These are phyloP conservation scores for Epistrophe eligans DNA, from an alignment of 2,888 invertebrate genomes.

Conservation along the genomic window DNA sequence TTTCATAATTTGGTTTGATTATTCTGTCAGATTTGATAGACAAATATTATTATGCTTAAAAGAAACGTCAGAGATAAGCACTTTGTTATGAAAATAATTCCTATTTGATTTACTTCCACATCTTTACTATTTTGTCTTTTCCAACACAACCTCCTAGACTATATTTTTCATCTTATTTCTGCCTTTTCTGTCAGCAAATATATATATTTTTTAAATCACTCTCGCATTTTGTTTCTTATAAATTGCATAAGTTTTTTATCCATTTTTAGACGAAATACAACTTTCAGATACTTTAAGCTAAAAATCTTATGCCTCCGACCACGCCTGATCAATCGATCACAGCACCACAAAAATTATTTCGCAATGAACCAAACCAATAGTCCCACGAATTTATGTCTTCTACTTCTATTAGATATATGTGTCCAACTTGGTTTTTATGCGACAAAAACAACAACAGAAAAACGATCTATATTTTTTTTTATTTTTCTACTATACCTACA, in stretches of 20 bases:
- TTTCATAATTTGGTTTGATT: too few species aligned
- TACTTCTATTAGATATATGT: background rate
- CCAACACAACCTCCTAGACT: background rate
- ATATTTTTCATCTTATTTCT: background rate
- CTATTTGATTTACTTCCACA: too few species aligned
- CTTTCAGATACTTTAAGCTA: constrained; percentile 51
- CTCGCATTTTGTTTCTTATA: constrained; percentile 13
- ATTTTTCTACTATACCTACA: background rate
- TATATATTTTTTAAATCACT: background rate
- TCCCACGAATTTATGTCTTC: constrained; percentile 22
- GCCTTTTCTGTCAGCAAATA: constrained; percentile 1
- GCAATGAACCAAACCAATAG: constrained; percentile 9
- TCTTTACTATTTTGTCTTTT: background rate
- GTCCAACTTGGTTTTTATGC: constrained; percentile 52
- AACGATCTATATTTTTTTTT: constrained; percentile 43
- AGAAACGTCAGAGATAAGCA: too few species aligned
- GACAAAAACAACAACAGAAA: constrained; percentile 6
- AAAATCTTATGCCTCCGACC: constrained; percentile 39
- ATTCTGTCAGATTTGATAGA: too few species aligned
- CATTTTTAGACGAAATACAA: constrained; percentile 42
- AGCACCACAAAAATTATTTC: constrained; percentile 50
- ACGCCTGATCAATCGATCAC: constrained; percentile 70
- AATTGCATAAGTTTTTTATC: constrained; percentile 48
- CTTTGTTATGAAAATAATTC: too few species aligned
- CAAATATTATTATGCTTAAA: too few species aligned